phyloP scores from a whole-genome alignment of 2,113 vertebrate genomes.

The Hydrolagus affinis region DNA sequence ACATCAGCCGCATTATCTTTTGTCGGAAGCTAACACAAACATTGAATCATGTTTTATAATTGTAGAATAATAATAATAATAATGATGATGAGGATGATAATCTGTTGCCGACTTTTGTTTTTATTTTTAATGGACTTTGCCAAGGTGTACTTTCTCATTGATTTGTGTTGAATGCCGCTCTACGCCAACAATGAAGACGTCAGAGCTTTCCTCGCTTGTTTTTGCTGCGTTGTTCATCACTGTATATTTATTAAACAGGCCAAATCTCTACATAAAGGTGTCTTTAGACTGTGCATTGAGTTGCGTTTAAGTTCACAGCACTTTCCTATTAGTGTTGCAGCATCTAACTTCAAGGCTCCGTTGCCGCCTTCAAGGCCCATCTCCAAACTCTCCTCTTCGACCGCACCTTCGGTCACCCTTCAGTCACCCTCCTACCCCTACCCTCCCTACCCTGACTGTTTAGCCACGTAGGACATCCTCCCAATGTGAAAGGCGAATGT shows the following conservation, averaged over 20 bases:
- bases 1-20: background rate
- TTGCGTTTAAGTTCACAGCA: conserved; percentile 11
- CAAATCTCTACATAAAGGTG: conserved; percentile 5
- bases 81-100: background rate
- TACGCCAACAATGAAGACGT: background rate
- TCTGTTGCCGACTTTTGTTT: conserved; percentile 1
- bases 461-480: too few species aligned
- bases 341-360: too few species aligned
- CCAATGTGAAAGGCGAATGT: too few species aligned
- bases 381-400: too few species aligned
- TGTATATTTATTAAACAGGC: conserved; percentile 28
- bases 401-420: too few species aligned
- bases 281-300: conserved; percentile 17
- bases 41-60: conserved; percentile 24
- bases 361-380: too few species aligned
- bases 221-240: conserved; percentile 1
- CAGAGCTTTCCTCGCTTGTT: conserved; percentile 22
- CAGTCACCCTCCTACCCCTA: too few species aligned
- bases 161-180: conserved; percentile 2
- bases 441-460: too few species aligned
- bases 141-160: background rate
- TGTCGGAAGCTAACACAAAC: conserved; percentile 3
- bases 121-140: conserved; percentile 23
- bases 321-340: too few species aligned
- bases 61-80: background rate